These are phyloP conservation scores for Hephaestus fuliginosus DNA, from an alignment of 2,797 vertebrate species.

Conservation along the genomic window DNA sequence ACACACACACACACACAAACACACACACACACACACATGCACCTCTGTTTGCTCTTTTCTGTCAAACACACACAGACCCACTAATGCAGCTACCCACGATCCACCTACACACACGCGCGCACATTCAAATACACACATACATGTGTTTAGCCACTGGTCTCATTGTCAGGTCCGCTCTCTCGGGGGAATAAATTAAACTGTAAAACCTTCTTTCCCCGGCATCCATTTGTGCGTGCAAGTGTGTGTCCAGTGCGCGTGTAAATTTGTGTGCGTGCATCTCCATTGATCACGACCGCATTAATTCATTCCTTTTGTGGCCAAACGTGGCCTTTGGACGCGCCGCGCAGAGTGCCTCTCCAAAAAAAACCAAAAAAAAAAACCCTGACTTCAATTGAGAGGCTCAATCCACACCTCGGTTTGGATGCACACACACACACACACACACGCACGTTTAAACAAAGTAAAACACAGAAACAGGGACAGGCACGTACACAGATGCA, in stretches of 20 bases:
- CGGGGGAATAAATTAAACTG: constrained; percentile 67
- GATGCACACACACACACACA: constrained; percentile 12
- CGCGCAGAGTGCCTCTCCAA: constrained; percentile 60
- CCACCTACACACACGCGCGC: constrained; percentile 36
- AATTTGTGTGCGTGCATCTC: constrained; percentile 32
- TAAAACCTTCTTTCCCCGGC: constrained; percentile 44
- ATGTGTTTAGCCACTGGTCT: constrained; percentile 43
- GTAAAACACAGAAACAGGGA: constrained; percentile 18
- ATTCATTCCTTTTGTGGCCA: constrained; percentile 69
- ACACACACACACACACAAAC: not conserved
- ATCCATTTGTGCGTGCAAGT: constrained; percentile 14
- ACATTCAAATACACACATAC: not conserved
- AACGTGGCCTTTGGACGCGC: constrained; percentile 64
- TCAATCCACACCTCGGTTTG: constrained; percentile 54
- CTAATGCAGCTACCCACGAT: constrained; percentile 42
- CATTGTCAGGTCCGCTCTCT: constrained; percentile 56
- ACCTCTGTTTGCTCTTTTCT: constrained; percentile 12
- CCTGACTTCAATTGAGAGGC: constrained; percentile 62
- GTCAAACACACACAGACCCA: constrained; percentile 42
- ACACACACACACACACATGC: constrained; percentile 15
- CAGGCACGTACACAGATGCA: constrained; percentile 2
- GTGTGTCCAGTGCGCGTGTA: not conserved
- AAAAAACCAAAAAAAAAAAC: constrained; percentile 12
- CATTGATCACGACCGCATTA: constrained; percentile 72
- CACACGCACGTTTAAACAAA: constrained; percentile 19